These are phyloP conservation scores for Phortica variegata DNA, from an alignment of 1,140 invertebrate genomes.

Conservation along the genomic window DNA sequence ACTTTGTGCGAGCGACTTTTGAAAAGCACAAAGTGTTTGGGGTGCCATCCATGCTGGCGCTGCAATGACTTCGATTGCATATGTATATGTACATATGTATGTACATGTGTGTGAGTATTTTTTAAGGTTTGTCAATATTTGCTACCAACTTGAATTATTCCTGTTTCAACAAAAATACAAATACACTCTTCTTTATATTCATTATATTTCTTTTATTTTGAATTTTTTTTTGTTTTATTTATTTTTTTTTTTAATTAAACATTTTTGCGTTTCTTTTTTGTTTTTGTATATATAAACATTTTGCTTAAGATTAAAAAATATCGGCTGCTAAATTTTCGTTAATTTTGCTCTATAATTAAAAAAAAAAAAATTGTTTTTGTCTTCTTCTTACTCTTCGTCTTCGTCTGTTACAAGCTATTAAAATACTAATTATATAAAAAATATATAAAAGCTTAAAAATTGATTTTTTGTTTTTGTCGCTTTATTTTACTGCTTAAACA, in stretches of 20 bases:
- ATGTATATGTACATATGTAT: too few species aligned
- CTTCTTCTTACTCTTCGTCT: not conserved
- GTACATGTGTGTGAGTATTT: too few species aligned
- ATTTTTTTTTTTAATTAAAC: constrained; percentile 22
- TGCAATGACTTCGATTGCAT: too few species aligned
- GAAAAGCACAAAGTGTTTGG: too few species aligned
- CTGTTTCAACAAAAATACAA: not conserved
- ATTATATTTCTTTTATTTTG: constrained; percentile 11
- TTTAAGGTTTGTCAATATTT: too few species aligned
- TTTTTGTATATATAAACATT: constrained; percentile 34
- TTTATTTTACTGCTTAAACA: not conserved
- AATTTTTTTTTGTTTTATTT: constrained; percentile 24
- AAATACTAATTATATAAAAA: not conserved
- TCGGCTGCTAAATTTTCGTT: constrained; percentile 29
- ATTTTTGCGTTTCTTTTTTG: constrained; percentile 10
- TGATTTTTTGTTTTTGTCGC: not conserved
- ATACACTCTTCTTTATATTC: constrained; percentile 3
- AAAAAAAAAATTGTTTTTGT: not conserved
- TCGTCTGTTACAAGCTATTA: not conserved
- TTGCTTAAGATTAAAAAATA: constrained; percentile 38
- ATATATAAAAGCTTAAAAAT: not conserved
- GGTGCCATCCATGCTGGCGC: too few species aligned
- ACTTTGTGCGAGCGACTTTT: too few species aligned
- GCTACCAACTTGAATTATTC: too few species aligned
- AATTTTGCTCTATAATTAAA: not conserved